phyloP scores from a whole-genome alignment of 2,797 vertebrate genomes.

The Macropus fuliginosus region DNA sequence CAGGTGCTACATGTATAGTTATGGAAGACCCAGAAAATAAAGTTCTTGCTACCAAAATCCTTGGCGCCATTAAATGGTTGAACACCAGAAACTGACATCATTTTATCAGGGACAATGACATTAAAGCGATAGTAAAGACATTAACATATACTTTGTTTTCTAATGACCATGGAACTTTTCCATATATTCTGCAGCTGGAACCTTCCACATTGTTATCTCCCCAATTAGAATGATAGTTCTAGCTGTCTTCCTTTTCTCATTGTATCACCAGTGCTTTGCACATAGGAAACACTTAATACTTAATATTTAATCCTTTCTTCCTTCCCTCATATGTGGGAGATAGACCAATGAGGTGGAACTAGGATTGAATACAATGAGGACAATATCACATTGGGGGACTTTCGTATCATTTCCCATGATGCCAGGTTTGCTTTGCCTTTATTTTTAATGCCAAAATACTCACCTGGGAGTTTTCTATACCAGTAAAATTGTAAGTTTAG shows the following conservation, averaged over 20 bases:
- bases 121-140: background rate
- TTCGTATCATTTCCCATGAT: background rate
- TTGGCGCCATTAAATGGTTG: background rate
- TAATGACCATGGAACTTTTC: background rate
- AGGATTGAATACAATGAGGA: background rate
- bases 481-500: background rate
- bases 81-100: background rate
- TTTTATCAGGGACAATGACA: background rate
- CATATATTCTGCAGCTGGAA: background rate
- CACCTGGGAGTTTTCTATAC: background rate
- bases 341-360: background rate
- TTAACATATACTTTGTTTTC: background rate
- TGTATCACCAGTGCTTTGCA: background rate
- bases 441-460: background rate
- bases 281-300: background rate
- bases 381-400: background rate
- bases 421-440: background rate
- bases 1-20: background rate
- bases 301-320: background rate
- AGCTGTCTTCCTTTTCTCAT: background rate
- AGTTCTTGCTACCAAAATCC: background rate
- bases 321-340: too few relatives aligned
- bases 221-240: background rate
- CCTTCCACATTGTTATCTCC: background rate
- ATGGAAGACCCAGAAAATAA: background rate